Percentiles rank a stretch among this genome's conserved stretches.
These are phyloP conservation scores for Metellina segmentata DNA, from an alignment of 2,888 invertebrate genomes.

Conservation along the genomic window DNA sequence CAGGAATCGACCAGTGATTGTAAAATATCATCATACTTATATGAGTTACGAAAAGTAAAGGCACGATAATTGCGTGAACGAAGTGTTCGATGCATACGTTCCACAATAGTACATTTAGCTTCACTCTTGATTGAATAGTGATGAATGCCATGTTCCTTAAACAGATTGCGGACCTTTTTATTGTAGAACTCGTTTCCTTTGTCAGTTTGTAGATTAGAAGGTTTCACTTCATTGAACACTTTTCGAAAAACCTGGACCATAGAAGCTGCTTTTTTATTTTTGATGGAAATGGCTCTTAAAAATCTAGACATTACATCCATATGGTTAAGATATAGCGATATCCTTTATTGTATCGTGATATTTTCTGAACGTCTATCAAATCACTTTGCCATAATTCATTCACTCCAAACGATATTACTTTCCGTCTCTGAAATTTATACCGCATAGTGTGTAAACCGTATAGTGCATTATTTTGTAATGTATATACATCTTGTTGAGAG, in stretches of 20 bases:
- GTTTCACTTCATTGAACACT: not conserved
- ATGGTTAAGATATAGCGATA: no score
- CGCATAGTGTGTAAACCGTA: no score
- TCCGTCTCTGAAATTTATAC: no score
- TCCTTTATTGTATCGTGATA: no score
- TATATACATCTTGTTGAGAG: no score
- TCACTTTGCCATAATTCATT: no score
- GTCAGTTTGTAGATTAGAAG: constrained; percentile 5
- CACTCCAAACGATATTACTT: no score
- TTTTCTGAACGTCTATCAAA: no score
- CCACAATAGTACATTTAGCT: constrained; percentile 79
- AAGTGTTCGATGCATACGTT: constrained; percentile 79
- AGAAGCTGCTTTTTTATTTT: no score
- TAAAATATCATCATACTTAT: constrained; percentile 31
- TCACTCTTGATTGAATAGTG: constrained; percentile 75
- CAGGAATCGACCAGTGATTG: not conserved
- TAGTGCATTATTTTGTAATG: no score
- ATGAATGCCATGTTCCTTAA: constrained; percentile 11
- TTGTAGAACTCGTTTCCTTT: constrained; percentile 13
- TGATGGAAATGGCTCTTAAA: no score
- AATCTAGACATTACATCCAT: no score
- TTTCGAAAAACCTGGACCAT: not conserved
- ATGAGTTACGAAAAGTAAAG: constrained; percentile 41
- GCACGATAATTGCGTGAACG: constrained; percentile 76
- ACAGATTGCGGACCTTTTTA: not conserved